phyloP scores from a whole-genome alignment of 1,140 invertebrate species.

The Panagrolaimus sp. region DNA sequence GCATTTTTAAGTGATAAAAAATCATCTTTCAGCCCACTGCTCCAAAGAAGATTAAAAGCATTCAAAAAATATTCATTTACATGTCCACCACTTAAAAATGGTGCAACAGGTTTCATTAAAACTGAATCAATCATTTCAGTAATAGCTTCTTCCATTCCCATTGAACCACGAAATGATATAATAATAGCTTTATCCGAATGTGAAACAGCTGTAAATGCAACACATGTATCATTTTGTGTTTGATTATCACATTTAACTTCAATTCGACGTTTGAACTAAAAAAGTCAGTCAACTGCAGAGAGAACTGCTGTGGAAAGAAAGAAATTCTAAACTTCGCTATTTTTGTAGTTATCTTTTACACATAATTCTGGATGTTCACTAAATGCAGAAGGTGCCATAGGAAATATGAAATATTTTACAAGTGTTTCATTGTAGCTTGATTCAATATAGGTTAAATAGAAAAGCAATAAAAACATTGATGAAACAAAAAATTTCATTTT shows the following conservation, averaged over 20 bases:
- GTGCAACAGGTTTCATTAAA: constrained; percentile 22
- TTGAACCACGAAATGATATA: constrained; percentile 35
- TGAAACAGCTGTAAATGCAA: constrained; percentile 34
- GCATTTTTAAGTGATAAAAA: constrained; percentile 21
- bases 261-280: constrained; percentile 23
- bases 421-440: too few relatives aligned
- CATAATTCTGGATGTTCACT: too few relatives aligned
- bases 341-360: too few relatives aligned
- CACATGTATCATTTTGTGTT: constrained; percentile 32
- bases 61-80: constrained; percentile 42
- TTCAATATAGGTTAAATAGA: too few relatives aligned
- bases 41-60: constrained; percentile 35
- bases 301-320: too few relatives aligned
- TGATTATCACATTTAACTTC: constrained; percentile 23
- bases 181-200: constrained; percentile 30
- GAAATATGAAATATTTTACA: too few relatives aligned
- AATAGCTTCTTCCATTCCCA: constrained; percentile 37
- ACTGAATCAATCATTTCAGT: constrained; percentile 35
- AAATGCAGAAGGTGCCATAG: too few relatives aligned
- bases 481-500: too few relatives aligned
- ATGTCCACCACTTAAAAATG: constrained; percentile 35
- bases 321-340: too few relatives aligned
- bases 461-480: too few relatives aligned
- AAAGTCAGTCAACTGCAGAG: not conserved
- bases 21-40: constrained; percentile 33